Evolutionary conservation across 2,888 invertebrate genomes (phyloP), one percentile per base, ranked within the genome.

Genomic region (Scaptomyza caliginosa): DNA sequence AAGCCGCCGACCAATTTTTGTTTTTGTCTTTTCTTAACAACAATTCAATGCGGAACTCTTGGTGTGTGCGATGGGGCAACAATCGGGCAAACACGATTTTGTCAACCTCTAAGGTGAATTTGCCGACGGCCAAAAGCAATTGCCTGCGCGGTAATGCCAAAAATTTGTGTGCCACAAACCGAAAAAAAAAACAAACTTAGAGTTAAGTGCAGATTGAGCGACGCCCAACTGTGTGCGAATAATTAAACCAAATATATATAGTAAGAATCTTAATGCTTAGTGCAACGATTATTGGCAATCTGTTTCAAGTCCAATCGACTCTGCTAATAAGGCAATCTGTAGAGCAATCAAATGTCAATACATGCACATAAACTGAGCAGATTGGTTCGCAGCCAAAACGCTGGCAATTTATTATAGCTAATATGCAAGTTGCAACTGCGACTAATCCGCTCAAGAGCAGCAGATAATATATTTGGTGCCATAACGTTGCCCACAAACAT

Each of bases 331-430:
- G 72, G 69, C 86, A 82, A 81, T 81, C 85, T 69, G 81, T 49
- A 57, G 39, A 68, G 76, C 70, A 82, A 85, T 82, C 87, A 82
- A 83, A 39, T 82, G 86, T 87, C 83, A 85, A 85, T 83, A 86
- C 71, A 86, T 28, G 38, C 63, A 40, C 73, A 70, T 78, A 82
- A 82, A 84, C 54, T 67, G 49, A 42, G 55, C 57, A 59, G 80
- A 65, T 80, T 21, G 58, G 64, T 49, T 74, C 65, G 60, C 46
- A 66, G 68, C 65, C 65, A 78, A 65, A 76, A 67, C 56, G 48
- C 45, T 43, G 55, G 57, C 70, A 83, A 83, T 86, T 86, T 80
- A 80, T 80, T 83, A 79, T 71, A 57, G 38, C 76, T 82, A 82
- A 82, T 87, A 87, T 65, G 72, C 65, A 54, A 51, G 71, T 72